phyloP scores from a whole-genome alignment of 2,797 vertebrate species.

The Centropyge bicolor region DNA sequence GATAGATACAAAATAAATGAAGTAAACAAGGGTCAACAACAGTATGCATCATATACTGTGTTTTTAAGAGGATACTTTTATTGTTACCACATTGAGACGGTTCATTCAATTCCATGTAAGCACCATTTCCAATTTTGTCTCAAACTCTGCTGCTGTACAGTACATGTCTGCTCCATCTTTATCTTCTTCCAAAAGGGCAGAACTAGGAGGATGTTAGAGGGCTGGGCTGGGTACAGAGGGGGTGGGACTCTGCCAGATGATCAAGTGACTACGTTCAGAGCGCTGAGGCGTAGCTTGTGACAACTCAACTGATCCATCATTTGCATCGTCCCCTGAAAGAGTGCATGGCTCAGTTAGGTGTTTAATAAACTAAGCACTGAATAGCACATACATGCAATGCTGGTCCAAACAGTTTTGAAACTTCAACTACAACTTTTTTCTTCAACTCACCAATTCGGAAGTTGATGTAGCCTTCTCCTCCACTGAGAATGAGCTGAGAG shows the following conservation, averaged over 20 bases:
- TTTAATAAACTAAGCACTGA: constrained; percentile 7
- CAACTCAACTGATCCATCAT: constrained; percentile 77
- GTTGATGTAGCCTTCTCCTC: constrained; percentile 91
- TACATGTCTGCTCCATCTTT: constrained; percentile 10
- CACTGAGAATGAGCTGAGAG: constrained; percentile 87
- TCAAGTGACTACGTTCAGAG: constrained; percentile 90
- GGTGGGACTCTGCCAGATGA: constrained; percentile 87
- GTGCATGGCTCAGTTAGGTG: neutral
- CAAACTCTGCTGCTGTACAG: constrained; percentile 14
- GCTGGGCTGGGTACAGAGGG: constrained; percentile 76
- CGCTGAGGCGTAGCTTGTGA: constrained; percentile 80
- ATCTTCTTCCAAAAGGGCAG: constrained; percentile 7
- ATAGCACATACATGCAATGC: neutral
- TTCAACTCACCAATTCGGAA: constrained; percentile 87
- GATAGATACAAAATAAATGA: constrained; percentile 38
- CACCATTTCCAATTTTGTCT: constrained; percentile 19
- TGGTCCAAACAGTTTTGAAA: neutral
- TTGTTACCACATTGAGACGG: constrained; percentile 31
- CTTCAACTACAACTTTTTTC: constrained; percentile 8
- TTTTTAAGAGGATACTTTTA: constrained; percentile 31
- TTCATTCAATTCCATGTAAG: constrained; percentile 23
- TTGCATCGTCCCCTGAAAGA: constrained; percentile 85
- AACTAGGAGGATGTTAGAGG: constrained; percentile 68
- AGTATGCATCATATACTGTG: constrained; percentile 7
- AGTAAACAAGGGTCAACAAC: constrained; percentile 53